These are phyloP conservation scores for Pseudococcus longispinus DNA, from an alignment of 2,888 invertebrate species.

Conservation along the genomic window DNA sequence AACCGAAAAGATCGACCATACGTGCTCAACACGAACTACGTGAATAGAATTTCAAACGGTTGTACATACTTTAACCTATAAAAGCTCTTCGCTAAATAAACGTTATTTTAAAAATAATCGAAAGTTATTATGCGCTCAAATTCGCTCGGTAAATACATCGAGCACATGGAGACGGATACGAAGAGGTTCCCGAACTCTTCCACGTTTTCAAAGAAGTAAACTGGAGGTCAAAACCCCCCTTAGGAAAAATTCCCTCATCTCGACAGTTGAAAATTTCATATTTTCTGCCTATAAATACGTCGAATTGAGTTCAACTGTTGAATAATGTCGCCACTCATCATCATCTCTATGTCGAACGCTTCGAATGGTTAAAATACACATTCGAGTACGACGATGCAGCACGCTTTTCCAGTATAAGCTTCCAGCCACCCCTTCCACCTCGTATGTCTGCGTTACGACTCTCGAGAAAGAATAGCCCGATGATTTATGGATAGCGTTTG, in stretches of 20 bases:
- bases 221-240: too few species aligned
- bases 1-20: slow-evolving; percentile 8
- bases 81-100: neutral
- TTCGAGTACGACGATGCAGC: neutral
- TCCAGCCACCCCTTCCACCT: too few species aligned
- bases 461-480: neutral
- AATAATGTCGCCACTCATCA: neutral
- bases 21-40: slow-evolving; percentile 2
- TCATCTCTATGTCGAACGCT: neutral
- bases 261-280: too few species aligned
- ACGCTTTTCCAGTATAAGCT: too few species aligned
- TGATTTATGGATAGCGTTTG: neutral
- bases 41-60: neutral
- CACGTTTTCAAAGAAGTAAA: too few species aligned
- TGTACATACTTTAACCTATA: neutral
- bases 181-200: too few species aligned
- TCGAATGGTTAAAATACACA: neutral
- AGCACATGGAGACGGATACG: too few species aligned
- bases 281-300: too few species aligned
- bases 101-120: slow-evolving; percentile 13
- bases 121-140: neutral
- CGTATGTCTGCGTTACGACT: neutral
- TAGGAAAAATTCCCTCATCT: too few species aligned
- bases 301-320: neutral
- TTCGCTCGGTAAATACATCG: neutral